Evolutionary conservation across 1,140 invertebrate genomes (phyloP).

Genomic region (Anastrepha obliqua): DNA sequence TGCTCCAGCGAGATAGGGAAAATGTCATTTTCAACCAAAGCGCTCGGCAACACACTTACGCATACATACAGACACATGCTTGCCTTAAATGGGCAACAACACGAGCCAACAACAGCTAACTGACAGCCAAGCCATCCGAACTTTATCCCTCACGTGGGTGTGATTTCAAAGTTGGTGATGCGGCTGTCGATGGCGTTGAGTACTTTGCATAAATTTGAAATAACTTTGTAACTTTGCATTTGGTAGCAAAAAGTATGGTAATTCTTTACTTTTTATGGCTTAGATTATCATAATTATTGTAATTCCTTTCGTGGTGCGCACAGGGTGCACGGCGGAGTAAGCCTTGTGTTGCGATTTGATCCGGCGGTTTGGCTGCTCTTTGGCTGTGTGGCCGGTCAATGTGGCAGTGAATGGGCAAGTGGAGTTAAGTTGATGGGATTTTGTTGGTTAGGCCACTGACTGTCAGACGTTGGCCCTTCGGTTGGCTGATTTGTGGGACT

Average conservation of each 20-base stretch:
- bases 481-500: slow-evolving; percentile 21
- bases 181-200: slow-evolving; percentile 34
- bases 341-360: slow-evolving; percentile 13
- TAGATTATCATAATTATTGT: slow-evolving; percentile 74
- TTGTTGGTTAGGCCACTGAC: neutral
- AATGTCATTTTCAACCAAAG: slow-evolving; percentile 30
- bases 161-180: slow-evolving; percentile 41
- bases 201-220: slow-evolving; percentile 55
- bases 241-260: slow-evolving; percentile 55
- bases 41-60: neutral
- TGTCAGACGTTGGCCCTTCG: neutral
- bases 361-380: neutral
- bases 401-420: neutral
- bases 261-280: slow-evolving; percentile 66
- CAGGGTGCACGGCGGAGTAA: neutral
- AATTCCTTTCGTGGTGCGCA: slow-evolving; percentile 61
- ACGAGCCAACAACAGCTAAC: neutral
- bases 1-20: slow-evolving; percentile 17
- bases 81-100: neutral
- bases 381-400: neutral
- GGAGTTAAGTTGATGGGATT: neutral
- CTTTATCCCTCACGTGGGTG: slow-evolving; percentile 32
- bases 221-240: slow-evolving; percentile 53
- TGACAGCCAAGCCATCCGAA: neutral
- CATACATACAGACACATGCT: neutral